A percentile compares a stretch with the other conserved stretches of the same genome.
Evolutionary conservation across 2,797 vertebrate species (phyloP).

Genomic region (Sandelia bainsii): DNA sequence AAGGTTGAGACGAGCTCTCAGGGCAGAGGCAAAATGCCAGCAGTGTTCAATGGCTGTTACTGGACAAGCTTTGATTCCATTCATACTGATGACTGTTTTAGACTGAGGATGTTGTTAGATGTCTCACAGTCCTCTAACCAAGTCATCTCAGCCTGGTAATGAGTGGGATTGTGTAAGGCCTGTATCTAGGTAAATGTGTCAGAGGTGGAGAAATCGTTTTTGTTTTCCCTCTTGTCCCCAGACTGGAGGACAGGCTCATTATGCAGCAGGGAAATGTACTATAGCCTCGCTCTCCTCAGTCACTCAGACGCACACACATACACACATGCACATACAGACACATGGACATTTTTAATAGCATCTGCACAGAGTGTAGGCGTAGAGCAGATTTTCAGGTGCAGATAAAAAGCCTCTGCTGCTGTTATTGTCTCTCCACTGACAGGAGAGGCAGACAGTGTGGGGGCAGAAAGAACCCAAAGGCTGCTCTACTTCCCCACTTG

Average conservation of each 20-base stretch:
- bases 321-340: conserved; percentile 29
- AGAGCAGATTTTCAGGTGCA: conserved; percentile 68
- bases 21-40: conserved; percentile 26
- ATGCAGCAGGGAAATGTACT: conserved; percentile 69
- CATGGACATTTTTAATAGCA: conserved; percentile 52
- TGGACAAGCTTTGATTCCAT: conserved; percentile 17
- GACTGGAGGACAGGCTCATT: conserved; percentile 46
- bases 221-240: conserved; percentile 38
- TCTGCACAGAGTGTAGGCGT: conserved; percentile 56
- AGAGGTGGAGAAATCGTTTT: conserved; percentile 46
- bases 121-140: conserved; percentile 13
- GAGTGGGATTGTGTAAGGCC: conserved; percentile 36
- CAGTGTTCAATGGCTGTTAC: conserved; percentile 14
- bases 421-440: conserved; percentile 76
- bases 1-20: conserved; percentile 35
- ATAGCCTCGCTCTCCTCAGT: conserved; percentile 49
- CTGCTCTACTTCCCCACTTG: conserved; percentile 28
- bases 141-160: conserved; percentile 30
- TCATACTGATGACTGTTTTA: conserved; percentile 6
- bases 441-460: conserved; percentile 69
- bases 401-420: conserved; percentile 69
- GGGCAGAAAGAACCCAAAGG: conserved; percentile 44
- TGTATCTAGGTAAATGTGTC: conserved; percentile 61
- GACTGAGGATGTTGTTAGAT: conserved; percentile 13
- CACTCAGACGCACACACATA: conserved; percentile 30